phyloP scores from a whole-genome alignment of 2,888 invertebrate species.

The Teleogryllus oceanicus region DNA sequence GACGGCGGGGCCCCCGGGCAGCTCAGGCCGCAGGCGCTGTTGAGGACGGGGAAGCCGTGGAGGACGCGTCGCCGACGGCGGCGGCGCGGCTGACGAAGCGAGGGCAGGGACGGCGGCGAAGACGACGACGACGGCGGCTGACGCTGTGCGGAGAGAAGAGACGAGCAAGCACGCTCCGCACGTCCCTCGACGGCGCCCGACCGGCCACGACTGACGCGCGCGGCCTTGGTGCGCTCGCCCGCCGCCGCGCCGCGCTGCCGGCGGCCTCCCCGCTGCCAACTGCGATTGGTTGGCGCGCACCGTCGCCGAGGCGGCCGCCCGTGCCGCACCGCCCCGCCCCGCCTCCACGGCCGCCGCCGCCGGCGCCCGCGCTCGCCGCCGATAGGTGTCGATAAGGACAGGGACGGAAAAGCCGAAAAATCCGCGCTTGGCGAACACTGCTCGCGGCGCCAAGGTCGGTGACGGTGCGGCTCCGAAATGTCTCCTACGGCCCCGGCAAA shows the following conservation, averaged over 20 bases:
- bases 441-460: no score
- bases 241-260: neutral
- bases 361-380: neutral
- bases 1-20: neutral
- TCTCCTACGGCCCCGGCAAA: no score
- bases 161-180: neutral
- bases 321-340: neutral
- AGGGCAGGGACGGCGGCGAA: neutral
- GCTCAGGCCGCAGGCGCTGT: neutral
- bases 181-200: conserved; percentile 18
- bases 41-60: neutral
- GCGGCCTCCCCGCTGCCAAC: neutral
- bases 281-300: neutral
- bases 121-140: neutral
- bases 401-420: conserved; percentile 5
- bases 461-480: no score
- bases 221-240: neutral
- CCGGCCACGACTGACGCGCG: conserved; percentile 18
- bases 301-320: neutral
- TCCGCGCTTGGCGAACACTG: neutral
- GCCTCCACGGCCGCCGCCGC: neutral
- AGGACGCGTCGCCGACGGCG: neutral
- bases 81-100: neutral
- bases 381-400: conserved; percentile 6
- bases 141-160: neutral